These are phyloP conservation scores for Thalpophila matura DNA, from an alignment of 2,888 invertebrate species.

Conservation along the genomic window DNA sequence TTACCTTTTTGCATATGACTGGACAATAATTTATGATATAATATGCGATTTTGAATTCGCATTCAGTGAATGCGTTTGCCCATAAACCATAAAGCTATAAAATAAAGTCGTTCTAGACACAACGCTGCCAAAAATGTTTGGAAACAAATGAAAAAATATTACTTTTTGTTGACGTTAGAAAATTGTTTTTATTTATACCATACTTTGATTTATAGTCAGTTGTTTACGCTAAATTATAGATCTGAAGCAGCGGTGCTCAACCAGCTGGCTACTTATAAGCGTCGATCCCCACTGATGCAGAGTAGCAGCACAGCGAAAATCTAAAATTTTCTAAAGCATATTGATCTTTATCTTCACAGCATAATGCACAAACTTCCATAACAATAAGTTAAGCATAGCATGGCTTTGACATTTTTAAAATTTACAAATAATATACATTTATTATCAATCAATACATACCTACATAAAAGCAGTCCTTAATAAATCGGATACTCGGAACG, in stretches of 20 bases:
- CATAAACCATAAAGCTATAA: slow-evolving; percentile 15
- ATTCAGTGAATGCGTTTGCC: slow-evolving; percentile 8
- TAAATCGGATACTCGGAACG: slow-evolving; percentile 23
- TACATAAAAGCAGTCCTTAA: not conserved
- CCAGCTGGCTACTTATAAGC: slow-evolving; percentile 6
- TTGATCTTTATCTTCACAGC: no score
- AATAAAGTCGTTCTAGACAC: slow-evolving; percentile 16
- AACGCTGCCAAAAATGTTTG: slow-evolving; percentile 33
- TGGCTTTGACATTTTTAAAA: no score
- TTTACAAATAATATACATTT: no score
- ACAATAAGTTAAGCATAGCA: no score
- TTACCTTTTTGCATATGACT: no score
- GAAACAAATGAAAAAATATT: slow-evolving; percentile 36
- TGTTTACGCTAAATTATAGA: not conserved
- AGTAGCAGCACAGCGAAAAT: no score
- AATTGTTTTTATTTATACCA: slow-evolving; percentile 23
- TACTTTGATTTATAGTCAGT: slow-evolving; percentile 21
- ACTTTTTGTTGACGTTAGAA: not conserved
- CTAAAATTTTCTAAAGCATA: slow-evolving; percentile 2
- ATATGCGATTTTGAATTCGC: not conserved
- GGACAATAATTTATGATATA: no score
- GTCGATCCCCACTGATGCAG: no score
- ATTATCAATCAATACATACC: not conserved
- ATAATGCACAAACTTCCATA: no score
- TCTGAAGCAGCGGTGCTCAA: not conserved